Conservation (phyloP, 2,113 vertebrate species). For the Antechinus flavipes region DNA sequence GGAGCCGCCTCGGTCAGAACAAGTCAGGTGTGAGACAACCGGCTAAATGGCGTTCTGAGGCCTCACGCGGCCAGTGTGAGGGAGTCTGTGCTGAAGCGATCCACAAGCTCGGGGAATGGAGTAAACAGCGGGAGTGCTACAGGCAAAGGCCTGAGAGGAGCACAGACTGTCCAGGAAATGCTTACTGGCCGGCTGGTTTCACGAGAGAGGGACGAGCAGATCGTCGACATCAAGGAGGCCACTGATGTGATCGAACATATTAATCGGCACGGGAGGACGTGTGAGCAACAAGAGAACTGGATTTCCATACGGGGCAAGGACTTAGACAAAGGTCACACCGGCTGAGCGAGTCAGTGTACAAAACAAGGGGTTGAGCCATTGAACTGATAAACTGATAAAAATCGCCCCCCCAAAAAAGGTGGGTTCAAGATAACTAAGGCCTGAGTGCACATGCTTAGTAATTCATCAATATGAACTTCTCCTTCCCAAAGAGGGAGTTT, state of each 20-base stretch:
- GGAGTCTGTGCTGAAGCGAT: not conserved
- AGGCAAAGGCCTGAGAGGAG: not conserved
- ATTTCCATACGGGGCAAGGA: no score
- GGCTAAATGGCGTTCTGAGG: not conserved
- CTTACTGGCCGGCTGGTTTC: not conserved
- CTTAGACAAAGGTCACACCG: no score
- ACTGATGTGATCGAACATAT: not conserved
- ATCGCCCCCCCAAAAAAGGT: no score
- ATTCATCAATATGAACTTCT: no score
- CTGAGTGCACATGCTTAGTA: no score
- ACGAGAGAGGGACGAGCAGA: not conserved
- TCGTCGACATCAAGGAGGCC: not conserved
- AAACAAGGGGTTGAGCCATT: no score
- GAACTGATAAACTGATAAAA: no score
- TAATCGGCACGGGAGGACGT: not conserved
- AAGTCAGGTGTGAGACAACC: not conserved
- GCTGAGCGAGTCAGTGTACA: no score
- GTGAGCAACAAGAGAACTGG: no score
- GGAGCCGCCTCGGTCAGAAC: not conserved
- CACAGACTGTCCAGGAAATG: not conserved
- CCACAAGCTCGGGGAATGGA: not conserved
- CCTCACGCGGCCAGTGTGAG: not conserved
- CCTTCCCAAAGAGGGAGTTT: no score
- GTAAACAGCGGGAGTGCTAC: rapidly evolving
- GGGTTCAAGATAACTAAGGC: no score